Evolutionary conservation across 1,140 invertebrate genomes (phyloP).

Genomic region (Anoplophora glabripennis): DNA sequence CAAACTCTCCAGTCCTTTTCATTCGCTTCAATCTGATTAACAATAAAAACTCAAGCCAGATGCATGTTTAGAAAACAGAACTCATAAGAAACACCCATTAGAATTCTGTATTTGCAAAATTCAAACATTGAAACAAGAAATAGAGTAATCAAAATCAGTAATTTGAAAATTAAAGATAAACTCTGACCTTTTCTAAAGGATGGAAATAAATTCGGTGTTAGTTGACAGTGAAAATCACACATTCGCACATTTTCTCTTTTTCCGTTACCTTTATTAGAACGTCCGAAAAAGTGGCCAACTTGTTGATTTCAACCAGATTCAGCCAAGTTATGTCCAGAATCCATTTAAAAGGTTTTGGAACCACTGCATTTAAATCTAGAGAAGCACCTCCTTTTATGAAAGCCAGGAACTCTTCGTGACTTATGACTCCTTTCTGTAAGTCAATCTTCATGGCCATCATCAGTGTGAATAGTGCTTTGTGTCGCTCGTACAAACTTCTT

Average conservation of each 20-base stretch:
- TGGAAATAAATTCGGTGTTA: too few species aligned
- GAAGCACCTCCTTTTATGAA: conserved; percentile 97
- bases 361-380: conserved; percentile 87
- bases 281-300: conserved; percentile 77
- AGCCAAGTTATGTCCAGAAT: conserved; percentile 95
- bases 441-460: conserved; percentile 96
- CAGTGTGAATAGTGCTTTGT: conserved; percentile 91
- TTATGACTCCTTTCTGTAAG: conserved; percentile 75
- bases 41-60: not conserved
- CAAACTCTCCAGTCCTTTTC: conserved; percentile 90
- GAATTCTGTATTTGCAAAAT: too few species aligned
- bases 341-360: conserved; percentile 92
- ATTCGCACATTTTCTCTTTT: not conserved
- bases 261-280: conserved; percentile 71
- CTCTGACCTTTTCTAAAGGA: conserved; percentile 13
- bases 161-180: conserved; percentile 13
- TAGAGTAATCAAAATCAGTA: too few species aligned
- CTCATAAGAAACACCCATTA: too few species aligned
- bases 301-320: conserved; percentile 93
- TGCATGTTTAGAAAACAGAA: not conserved
- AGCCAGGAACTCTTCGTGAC: conserved; percentile 89
- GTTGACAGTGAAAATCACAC: too few species aligned
- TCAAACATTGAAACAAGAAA: not conserved
- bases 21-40: conserved; percentile 70
- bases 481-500: conserved; percentile 87